Evolutionary conservation across 2,797 vertebrate species (phyloP).

Genomic region (Nyctalus aviator): DNA sequence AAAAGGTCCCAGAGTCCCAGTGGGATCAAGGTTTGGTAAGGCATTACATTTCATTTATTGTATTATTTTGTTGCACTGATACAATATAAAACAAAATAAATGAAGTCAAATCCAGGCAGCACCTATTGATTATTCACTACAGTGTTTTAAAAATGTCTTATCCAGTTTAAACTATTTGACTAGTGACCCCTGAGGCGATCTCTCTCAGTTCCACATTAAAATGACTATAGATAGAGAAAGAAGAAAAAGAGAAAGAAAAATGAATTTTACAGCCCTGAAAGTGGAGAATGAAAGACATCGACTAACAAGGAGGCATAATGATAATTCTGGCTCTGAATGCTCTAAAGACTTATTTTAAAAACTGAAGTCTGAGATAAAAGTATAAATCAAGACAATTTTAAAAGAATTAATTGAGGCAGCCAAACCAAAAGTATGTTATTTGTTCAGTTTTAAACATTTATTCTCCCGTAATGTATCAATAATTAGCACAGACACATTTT

Average conservation of each 20-base stretch:
- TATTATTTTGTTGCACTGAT: neutral
- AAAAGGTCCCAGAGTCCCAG: neutral
- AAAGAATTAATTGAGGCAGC: slow-evolving; percentile 41
- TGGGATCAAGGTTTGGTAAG: neutral
- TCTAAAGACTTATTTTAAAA: slow-evolving; percentile 53
- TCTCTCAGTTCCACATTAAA: neutral
- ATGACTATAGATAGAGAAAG: neutral
- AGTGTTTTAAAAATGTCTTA: neutral
- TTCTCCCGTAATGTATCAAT: slow-evolving; percentile 48
- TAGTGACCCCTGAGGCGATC: neutral
- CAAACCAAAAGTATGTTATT: slow-evolving; percentile 69
- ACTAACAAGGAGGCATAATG: neutral
- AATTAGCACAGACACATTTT: slow-evolving; percentile 66
- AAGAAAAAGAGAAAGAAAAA: neutral
- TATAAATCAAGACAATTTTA: slow-evolving; percentile 51
- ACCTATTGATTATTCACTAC: neutral
- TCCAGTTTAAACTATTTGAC: slow-evolving; percentile 16
- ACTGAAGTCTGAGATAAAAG: slow-evolving; percentile 41
- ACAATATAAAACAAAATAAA: neutral
- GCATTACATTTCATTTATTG: neutral
- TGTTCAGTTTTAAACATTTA: slow-evolving; percentile 53
- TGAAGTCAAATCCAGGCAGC: neutral
- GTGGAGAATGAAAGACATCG: slow-evolving; percentile 27
- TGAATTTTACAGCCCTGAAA: neutral
- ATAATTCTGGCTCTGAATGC: neutral